A percentile compares a stretch with the other conserved stretches of the same genome.
phyloP scores from a whole-genome alignment of 2,888 invertebrate species.

The Patella pellucida region DNA sequence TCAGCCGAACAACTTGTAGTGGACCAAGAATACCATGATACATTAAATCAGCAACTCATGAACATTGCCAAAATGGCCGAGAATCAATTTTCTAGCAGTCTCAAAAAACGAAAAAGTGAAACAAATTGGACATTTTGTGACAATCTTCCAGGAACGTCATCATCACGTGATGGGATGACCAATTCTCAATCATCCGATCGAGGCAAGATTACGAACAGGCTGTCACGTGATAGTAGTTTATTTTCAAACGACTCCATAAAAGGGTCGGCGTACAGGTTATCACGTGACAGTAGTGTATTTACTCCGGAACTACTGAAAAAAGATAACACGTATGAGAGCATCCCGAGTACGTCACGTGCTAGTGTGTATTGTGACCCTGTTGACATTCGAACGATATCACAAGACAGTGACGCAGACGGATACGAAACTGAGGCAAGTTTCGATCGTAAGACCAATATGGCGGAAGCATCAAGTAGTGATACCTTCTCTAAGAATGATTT shows the following conservation, averaged over 20 bases:
- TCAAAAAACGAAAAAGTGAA: slow-evolving; percentile 1
- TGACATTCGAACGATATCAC: no score
- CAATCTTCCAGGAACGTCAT: background rate
- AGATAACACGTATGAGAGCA: background rate
- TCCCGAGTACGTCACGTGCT: background rate
- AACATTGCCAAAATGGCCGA: background rate
- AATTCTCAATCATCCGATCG: background rate
- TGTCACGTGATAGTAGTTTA: slow-evolving; percentile 11
- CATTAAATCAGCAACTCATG: background rate
- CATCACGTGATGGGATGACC: background rate
- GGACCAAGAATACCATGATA: slow-evolving; percentile 8
- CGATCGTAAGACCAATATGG: no score
- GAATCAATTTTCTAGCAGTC: background rate
- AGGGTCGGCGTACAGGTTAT: background rate
- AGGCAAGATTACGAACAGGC: background rate
- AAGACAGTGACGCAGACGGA: no score
- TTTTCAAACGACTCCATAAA: background rate
- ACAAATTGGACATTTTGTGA: background rate
- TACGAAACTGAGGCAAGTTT: no score
- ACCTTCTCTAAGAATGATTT: no score
- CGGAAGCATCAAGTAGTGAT: no score
- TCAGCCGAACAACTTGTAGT: background rate
- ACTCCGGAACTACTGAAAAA: no score
- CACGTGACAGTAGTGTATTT: no score
- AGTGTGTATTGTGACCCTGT: background rate